Evolutionary conservation across 2,113 vertebrate species (phyloP).

Genomic region (Chloroceryle aenea): DNA sequence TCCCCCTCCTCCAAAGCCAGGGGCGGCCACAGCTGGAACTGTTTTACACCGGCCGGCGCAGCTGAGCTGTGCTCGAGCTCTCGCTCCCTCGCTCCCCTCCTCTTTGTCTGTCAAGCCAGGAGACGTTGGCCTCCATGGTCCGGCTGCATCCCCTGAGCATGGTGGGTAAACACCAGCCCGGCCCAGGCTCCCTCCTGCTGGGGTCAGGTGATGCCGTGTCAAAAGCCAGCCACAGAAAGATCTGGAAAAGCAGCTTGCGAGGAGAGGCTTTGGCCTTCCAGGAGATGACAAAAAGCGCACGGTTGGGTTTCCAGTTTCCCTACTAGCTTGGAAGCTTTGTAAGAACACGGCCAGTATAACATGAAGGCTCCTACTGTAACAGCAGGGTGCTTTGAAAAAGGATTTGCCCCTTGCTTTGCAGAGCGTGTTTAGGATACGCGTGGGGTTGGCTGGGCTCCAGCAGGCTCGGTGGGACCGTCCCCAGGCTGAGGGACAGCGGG

Average conservation of each 20-base stretch:
- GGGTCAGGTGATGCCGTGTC: conserved; percentile 83
- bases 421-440: not conserved
- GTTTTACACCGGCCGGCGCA: conserved; percentile 65
- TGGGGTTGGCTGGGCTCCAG: not conserved
- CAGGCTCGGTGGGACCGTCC: not conserved
- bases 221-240: conserved; percentile 80
- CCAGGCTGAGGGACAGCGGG: not conserved
- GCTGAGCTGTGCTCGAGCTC: conserved; percentile 32
- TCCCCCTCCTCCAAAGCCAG: conserved; percentile 32
- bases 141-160: conserved; percentile 75
- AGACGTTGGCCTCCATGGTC: conserved; percentile 77
- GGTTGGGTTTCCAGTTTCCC: conserved; percentile 51
- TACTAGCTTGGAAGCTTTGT: not conserved
- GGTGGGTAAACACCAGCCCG: conserved; percentile 81
- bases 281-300: conserved; percentile 34
- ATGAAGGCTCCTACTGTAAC: not conserved
- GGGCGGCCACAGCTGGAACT: conserved; percentile 81
- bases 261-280: conserved; percentile 42
- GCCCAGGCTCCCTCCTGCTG: conserved; percentile 72
- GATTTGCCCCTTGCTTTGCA: not conserved
- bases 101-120: conserved; percentile 80
- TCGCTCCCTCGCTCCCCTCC: conserved; percentile 57
- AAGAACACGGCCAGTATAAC: not conserved
- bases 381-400: not conserved
- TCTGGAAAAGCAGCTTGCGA: conserved; percentile 71